A percentile compares a stretch with the other conserved stretches of the same genome.
Evolutionary conservation across 2,797 vertebrate species (phyloP).

Genomic region (Rhinatrema bivittatum): DNA sequence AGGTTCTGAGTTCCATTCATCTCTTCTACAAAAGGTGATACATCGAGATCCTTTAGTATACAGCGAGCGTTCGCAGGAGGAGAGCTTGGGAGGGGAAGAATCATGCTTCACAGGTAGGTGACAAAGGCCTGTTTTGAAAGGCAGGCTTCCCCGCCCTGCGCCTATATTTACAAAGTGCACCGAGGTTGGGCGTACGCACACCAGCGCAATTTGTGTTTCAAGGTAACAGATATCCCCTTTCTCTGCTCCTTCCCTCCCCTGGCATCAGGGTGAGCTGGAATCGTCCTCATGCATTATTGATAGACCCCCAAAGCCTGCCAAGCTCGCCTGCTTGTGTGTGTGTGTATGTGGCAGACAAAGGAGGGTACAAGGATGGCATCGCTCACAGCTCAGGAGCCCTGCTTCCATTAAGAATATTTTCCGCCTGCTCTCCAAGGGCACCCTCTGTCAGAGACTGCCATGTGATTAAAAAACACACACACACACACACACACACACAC

Average conservation of each 20-base stretch:
- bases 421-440: slow-evolving; percentile 48
- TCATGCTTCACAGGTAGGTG: no score
- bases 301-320: slow-evolving; percentile 59
- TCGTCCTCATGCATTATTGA: slow-evolving; percentile 66
- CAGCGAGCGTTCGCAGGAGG: no score
- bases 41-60: no score
- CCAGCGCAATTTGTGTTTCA: slow-evolving; percentile 13
- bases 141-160: no score
- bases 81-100: no score
- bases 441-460: slow-evolving; percentile 42
- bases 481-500: no score
- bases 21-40: no score
- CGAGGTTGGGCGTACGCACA: no score
- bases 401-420: slow-evolving; percentile 51
- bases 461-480: slow-evolving; percentile 25
- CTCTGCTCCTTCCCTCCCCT: slow-evolving; percentile 26
- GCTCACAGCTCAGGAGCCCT: slow-evolving; percentile 46
- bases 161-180: no score
- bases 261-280: slow-evolving; percentile 51
- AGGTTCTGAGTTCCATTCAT: no score
- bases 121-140: no score
- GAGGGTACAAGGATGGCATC: slow-evolving; percentile 46
- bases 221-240: slow-evolving; percentile 23
- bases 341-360: slow-evolving; percentile 42
- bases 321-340: slow-evolving; percentile 38